These are phyloP conservation scores for Chiridota heheva DNA, from an alignment of 35 echinoderm and acorn worm genomes.

Conservation along the genomic window DNA sequence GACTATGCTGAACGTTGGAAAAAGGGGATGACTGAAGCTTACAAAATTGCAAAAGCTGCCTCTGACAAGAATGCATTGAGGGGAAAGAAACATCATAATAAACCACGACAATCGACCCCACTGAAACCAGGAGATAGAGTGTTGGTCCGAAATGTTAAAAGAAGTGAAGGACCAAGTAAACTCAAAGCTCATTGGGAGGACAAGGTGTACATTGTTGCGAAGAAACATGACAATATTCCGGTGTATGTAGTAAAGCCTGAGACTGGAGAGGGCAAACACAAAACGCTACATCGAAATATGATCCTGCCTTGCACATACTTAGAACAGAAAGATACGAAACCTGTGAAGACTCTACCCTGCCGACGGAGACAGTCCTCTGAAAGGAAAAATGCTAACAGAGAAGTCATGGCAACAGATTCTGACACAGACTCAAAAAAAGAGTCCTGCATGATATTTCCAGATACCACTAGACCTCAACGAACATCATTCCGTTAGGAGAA, in stretches of 20 bases:
- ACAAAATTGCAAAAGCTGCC: not conserved
- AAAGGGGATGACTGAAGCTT: not conserved
- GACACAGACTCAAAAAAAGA: too few species aligned
- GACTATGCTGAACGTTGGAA: not conserved
- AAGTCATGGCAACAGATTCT: too few species aligned
- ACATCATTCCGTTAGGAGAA: too few species aligned
- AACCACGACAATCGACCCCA: not conserved
- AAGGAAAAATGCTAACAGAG: too few species aligned
- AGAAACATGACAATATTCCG: slow-evolving; percentile 30
- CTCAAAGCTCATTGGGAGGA: slow-evolving; percentile 38
- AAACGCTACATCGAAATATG: slow-evolving; percentile 47
- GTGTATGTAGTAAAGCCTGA: slow-evolving; percentile 35
- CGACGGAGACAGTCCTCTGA: too few species aligned
- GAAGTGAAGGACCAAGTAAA: slow-evolving; percentile 39
- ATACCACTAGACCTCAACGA: too few species aligned
- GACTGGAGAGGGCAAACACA: slow-evolving; percentile 1
- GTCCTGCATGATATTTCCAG: too few species aligned
- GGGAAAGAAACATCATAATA: slow-evolving; percentile 12
- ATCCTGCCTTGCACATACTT: slow-evolving; percentile 41
- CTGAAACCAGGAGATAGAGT: slow-evolving; percentile 45
- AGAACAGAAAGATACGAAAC: too few species aligned
- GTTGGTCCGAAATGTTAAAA: slow-evolving; percentile 26
- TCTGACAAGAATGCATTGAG: not conserved
- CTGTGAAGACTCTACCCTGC: too few species aligned
- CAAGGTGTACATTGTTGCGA: slow-evolving; percentile 28